A percentile compares a stretch with the other conserved stretches of the same genome.
These are phyloP conservation scores for Lochmaea capreae DNA, from an alignment of 2,888 invertebrate species.

Conservation along the genomic window DNA sequence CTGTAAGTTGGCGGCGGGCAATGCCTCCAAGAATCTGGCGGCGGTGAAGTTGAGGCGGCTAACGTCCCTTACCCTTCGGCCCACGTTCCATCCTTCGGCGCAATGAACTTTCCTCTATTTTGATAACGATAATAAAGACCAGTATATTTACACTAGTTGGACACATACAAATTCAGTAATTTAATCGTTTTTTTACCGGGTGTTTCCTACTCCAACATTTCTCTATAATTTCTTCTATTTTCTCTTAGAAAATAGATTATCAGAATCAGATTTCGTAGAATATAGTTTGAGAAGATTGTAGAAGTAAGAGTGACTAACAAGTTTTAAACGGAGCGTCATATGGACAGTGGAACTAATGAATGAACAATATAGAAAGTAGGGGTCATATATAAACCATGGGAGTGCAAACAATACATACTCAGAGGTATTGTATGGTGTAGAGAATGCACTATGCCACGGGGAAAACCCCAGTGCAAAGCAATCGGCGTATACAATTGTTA, in stretches of 20 bases:
- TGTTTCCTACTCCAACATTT: no score
- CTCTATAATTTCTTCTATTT: no score
- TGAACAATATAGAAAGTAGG: slow-evolving; percentile 59
- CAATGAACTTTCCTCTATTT: slow-evolving; percentile 31
- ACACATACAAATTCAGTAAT: not conserved
- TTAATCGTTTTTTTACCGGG: no score
- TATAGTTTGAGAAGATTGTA: no score
- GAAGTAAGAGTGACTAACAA: slow-evolving; percentile 30
- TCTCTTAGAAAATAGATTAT: no score
- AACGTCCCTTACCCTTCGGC: slow-evolving; percentile 7
- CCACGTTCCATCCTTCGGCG: slow-evolving; percentile 5
- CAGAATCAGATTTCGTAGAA: no score
- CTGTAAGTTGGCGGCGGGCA: slow-evolving; percentile 23
- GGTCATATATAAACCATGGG: slow-evolving; percentile 59
- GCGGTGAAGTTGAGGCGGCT: slow-evolving; percentile 10
- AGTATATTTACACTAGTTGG: not conserved
- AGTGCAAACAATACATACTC: slow-evolving; percentile 60
- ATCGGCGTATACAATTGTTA: slow-evolving; percentile 61
- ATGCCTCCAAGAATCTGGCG: slow-evolving; percentile 30
- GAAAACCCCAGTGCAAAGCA: slow-evolving; percentile 60
- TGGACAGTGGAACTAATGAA: slow-evolving; percentile 55
- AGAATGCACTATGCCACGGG: slow-evolving; percentile 58
- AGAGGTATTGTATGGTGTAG: slow-evolving; percentile 58
- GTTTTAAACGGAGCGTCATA: slow-evolving; percentile 49
- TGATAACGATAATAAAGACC: slow-evolving; percentile 8